phyloP scores from a whole-genome alignment of 2,113 vertebrate species.

The Ursus arctos region DNA sequence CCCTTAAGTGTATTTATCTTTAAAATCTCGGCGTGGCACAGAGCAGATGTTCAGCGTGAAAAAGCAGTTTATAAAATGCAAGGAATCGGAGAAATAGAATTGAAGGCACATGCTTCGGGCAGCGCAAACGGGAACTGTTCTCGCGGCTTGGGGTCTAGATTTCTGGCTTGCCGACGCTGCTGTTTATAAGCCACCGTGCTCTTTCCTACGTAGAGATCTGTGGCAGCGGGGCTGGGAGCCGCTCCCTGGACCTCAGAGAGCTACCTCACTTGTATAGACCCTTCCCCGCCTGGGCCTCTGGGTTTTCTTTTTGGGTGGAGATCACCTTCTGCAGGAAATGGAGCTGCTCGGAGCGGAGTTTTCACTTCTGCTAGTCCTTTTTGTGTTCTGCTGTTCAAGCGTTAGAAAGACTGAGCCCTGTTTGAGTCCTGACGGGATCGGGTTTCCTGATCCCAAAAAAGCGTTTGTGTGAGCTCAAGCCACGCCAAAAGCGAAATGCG shows the following conservation, averaged over 20 bases:
- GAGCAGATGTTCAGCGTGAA: not conserved
- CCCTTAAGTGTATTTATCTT: slow-evolving; percentile 21
- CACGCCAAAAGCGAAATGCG: slow-evolving; percentile 77
- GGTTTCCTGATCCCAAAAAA: slow-evolving; percentile 83
- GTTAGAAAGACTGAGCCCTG: slow-evolving; percentile 83
- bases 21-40: not conserved
- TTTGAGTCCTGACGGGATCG: slow-evolving; percentile 83
- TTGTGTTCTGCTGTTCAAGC: slow-evolving; percentile 83
- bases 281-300: slow-evolving; percentile 59
- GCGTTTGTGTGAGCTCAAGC: slow-evolving; percentile 86
- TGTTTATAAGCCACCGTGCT: not conserved
- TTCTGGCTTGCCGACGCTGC: not conserved
- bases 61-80: not conserved
- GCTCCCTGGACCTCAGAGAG: slow-evolving; percentile 15
- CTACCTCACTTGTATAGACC: slow-evolving; percentile 45
- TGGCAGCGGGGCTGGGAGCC: not conserved
- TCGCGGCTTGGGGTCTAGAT: not conserved
- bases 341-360: slow-evolving; percentile 82
- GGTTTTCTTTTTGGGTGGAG: slow-evolving; percentile 87
- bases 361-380: slow-evolving; percentile 76
- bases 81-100: slow-evolving; percentile 26
- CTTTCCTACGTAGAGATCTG: not conserved
- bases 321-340: slow-evolving; percentile 86
- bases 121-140: not conserved
- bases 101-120: not conserved